Percentiles rank a stretch among this genome's conserved stretches.
phyloP scores from a whole-genome alignment of 2,113 vertebrate genomes.

The Lepisosteus oculatus region DNA sequence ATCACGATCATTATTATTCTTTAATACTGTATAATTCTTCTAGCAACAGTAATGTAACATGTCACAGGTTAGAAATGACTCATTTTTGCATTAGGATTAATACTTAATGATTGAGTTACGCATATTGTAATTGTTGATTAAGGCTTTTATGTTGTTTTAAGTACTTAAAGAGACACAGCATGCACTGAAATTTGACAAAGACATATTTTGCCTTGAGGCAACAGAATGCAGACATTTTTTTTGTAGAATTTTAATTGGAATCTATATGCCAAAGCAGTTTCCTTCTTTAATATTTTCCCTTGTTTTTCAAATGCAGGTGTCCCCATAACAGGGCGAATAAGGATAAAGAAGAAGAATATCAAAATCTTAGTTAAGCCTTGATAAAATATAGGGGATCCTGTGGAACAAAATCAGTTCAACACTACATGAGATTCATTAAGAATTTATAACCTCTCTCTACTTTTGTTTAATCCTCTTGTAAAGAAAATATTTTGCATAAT shows the following conservation, averaged over 20 bases:
- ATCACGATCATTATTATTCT: no score
- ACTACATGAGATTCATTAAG: constrained; percentile 15
- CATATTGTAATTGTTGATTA: no score
- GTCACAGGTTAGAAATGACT: no score
- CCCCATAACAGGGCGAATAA: constrained; percentile 29
- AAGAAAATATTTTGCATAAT: background rate
- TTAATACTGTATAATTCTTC: no score
- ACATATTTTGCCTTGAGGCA: no score
- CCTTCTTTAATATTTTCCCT: background rate
- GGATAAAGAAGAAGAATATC: constrained; percentile 57
- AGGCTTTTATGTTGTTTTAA: no score
- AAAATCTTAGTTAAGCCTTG: constrained; percentile 31
- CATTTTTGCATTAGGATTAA: no score
- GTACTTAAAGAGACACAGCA: no score
- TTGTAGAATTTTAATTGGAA: background rate
- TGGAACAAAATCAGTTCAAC: background rate
- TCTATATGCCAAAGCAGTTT: background rate
- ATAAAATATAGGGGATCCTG: background rate
- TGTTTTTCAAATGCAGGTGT: constrained; percentile 30
- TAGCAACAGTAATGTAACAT: no score
- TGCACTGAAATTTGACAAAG: no score
- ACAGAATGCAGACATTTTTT: background rate
- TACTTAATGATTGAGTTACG: no score
- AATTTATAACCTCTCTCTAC: background rate
- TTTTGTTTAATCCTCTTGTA: constrained; percentile 9